Evolutionary conservation across 2,888 invertebrate genomes (phyloP).

Genomic region (Ceriagrion tenellum): DNA sequence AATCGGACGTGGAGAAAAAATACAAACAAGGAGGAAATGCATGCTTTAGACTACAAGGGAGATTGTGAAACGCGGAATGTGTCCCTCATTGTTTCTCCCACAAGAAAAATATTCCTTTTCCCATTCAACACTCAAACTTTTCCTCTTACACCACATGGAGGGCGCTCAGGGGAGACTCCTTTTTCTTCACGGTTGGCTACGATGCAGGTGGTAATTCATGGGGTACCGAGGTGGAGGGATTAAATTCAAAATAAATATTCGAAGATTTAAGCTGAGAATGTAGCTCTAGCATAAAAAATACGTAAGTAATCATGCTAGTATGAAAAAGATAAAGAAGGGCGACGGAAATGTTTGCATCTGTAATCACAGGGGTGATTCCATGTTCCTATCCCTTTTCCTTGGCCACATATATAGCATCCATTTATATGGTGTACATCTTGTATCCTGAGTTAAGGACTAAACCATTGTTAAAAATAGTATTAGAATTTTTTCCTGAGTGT

Average conservation of each 20-base stretch:
- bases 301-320: too few species aligned
- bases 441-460: too few species aligned
- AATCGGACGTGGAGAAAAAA: not conserved
- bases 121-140: not conserved
- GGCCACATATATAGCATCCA: too few species aligned
- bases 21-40: not conserved
- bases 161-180: not conserved
- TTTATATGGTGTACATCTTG: too few species aligned
- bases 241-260: not conserved
- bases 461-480: too few species aligned
- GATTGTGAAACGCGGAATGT: not conserved
- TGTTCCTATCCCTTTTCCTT: too few species aligned
- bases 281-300: not conserved
- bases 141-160: not conserved
- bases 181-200: not conserved
- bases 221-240: not conserved
- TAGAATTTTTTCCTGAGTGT: too few species aligned
- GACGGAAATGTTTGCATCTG: too few species aligned
- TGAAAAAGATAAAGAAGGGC: too few species aligned
- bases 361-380: too few species aligned
- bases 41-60: not conserved
- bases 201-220: not conserved
- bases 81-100: not conserved
- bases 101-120: not conserved
- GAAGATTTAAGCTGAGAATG: not conserved